Evolutionary conservation across 2,888 invertebrate species (phyloP).

Genomic region (Meteorus cinctellus): DNA sequence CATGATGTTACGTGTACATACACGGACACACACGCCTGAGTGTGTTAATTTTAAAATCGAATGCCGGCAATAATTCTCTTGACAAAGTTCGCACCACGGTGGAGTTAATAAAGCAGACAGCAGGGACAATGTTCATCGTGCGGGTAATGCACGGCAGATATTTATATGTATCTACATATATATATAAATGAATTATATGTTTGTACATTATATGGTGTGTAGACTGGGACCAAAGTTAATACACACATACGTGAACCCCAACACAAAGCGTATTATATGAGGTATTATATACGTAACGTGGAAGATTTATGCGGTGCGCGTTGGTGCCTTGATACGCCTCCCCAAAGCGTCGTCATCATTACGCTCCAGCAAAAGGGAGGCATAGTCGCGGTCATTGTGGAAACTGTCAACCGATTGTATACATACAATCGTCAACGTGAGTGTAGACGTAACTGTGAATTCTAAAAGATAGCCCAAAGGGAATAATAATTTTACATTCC

Average conservation of each 20-base stretch:
- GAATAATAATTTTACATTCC: constrained; percentile 1
- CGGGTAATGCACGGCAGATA: constrained; percentile 2
- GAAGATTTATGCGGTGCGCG: constrained; percentile 36
- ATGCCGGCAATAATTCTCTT: constrained; percentile 27
- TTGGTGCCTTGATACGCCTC: constrained; percentile 28
- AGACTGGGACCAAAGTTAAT: constrained; percentile 4
- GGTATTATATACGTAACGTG: constrained; percentile 34
- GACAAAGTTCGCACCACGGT: not conserved
- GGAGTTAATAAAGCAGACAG: constrained; percentile 34
- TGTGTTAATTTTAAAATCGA: constrained; percentile 25
- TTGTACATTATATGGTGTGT: not conserved
- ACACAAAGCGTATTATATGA: constrained; percentile 41
- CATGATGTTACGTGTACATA: not conserved
- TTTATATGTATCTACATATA: constrained; percentile 7
- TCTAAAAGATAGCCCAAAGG: not conserved
- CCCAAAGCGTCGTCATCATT: constrained; percentile 14
- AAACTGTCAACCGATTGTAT: not conserved
- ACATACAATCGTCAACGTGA: not conserved
- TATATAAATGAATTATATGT: not conserved
- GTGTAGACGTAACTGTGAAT: not conserved
- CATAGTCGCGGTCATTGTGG: not conserved
- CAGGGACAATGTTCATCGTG: constrained; percentile 28
- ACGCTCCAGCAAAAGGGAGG: constrained; percentile 5
- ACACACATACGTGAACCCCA: constrained; percentile 18
- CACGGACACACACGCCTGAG: no score